Evolutionary conservation across 2,888 invertebrate genomes (phyloP).

Genomic region (Lasioglossum malachurum): DNA sequence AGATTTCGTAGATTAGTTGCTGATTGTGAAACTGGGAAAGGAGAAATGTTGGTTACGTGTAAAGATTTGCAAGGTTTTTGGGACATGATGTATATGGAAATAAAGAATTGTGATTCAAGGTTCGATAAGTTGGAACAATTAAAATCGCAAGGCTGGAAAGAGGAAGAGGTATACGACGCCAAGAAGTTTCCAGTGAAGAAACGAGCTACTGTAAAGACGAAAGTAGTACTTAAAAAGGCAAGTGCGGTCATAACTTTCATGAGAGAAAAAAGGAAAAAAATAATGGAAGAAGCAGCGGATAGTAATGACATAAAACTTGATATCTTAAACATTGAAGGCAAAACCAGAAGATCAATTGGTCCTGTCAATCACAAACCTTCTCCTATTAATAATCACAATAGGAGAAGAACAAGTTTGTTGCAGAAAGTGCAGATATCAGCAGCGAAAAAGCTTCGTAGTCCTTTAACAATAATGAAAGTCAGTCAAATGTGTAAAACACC

Average conservation of each 20-base stretch:
- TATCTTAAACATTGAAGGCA: background rate
- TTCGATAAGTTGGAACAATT: constrained; percentile 75
- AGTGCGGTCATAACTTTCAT: constrained; percentile 73
- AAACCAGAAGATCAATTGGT: constrained; percentile 15
- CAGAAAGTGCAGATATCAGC: constrained; percentile 62
- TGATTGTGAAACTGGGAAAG: constrained; percentile 84
- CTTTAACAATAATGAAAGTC: constrained; percentile 76
- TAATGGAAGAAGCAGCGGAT: constrained; percentile 12
- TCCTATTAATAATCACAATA: background rate
- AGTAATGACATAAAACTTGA: background rate
- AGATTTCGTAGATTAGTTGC: constrained; percentile 88
- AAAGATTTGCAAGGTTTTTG: constrained; percentile 94
- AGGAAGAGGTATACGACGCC: constrained; percentile 80
- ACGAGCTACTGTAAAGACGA: constrained; percentile 43
- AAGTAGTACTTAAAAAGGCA: constrained; percentile 40
- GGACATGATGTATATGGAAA: constrained; percentile 94
- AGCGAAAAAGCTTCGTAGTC: constrained; percentile 64
- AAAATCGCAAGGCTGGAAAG: constrained; percentile 84
- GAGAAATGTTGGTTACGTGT: constrained; percentile 87
- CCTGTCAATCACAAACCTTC: too few species aligned
- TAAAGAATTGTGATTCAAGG: constrained; percentile 78
- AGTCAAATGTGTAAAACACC: constrained; percentile 78
- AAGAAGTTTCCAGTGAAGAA: constrained; percentile 54
- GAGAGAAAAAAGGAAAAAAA: constrained; percentile 73
- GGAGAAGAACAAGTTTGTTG: constrained; percentile 51